These are phyloP conservation scores for Nothobranchius kuhntae DNA, from an alignment of 2,113 vertebrate genomes.

Conservation along the genomic window DNA sequence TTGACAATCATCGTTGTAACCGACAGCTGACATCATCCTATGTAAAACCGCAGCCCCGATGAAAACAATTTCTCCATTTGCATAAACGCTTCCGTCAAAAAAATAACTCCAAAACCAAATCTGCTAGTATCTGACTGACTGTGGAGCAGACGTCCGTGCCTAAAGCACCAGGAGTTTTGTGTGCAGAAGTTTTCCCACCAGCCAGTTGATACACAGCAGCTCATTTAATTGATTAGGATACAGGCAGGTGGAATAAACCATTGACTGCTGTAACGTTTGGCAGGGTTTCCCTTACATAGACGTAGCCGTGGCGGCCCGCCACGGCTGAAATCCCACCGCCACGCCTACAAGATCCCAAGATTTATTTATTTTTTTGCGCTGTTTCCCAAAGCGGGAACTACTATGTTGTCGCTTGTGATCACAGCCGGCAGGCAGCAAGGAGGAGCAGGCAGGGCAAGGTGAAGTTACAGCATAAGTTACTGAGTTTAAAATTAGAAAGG, in stretches of 20 bases:
- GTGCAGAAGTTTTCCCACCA: constrained; percentile 18
- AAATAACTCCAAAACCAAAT: constrained; percentile 5
- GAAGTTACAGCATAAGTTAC: too few species aligned
- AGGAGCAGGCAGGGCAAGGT: too few species aligned
- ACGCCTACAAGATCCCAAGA: too few species aligned
- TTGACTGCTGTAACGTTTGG: background rate
- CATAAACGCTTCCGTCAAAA: constrained; percentile 20
- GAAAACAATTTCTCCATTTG: constrained; percentile 17
- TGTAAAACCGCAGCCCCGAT: constrained; percentile 12
- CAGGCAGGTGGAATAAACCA: constrained; percentile 10
- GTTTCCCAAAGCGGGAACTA: too few species aligned
- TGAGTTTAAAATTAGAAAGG: too few species aligned
- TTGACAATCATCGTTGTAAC: constrained; percentile 38
- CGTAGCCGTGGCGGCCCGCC: too few species aligned
- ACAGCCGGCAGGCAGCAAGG: too few species aligned
- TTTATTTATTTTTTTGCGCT: too few species aligned
- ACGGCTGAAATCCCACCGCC: too few species aligned
- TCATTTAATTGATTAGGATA: constrained; percentile 26
- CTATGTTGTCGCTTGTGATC: too few species aligned
- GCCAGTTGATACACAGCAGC: constrained; percentile 19
- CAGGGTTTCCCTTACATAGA: too few species aligned
- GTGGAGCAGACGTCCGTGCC: background rate
- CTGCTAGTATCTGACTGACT: background rate
- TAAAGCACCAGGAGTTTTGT: background rate
- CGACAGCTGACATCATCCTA: constrained; percentile 17